Percentiles rank a stretch among this genome's conserved stretches.
Conservation (phyloP, 2,888 invertebrate species). For the Agrochola macilenta region DNA sequence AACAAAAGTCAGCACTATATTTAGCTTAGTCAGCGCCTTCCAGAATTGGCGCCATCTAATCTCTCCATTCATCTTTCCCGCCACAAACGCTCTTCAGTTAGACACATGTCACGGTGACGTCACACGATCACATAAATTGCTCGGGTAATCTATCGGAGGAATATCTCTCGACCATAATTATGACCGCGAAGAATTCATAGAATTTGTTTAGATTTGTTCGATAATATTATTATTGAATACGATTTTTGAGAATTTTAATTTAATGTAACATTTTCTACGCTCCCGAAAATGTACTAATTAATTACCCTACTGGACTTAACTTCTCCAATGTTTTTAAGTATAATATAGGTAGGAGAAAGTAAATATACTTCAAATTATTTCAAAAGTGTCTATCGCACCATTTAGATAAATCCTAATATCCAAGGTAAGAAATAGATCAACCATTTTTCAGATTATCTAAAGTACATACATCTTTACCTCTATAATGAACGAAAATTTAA, state of each 20-base stretch:
- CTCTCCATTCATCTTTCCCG: slow-evolving; percentile 44
- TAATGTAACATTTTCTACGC: not conserved
- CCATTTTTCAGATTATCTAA: no score
- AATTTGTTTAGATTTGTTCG: not conserved
- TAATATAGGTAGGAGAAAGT: no score
- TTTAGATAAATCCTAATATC: not conserved
- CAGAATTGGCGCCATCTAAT: slow-evolving; percentile 40
- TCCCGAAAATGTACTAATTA: not conserved
- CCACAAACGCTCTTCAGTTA: slow-evolving; percentile 40
- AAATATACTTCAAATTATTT: not conserved
- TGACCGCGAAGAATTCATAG: not conserved
- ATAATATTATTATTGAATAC: not conserved
- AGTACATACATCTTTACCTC: no score
- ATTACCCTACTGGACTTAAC: not conserved
- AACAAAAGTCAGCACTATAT: slow-evolving; percentile 23
- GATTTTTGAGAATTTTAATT: not conserved
- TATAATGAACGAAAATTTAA: no score
- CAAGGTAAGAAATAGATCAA: not conserved
- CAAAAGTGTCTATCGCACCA: not conserved
- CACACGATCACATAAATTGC: slow-evolving; percentile 34
- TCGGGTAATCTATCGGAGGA: slow-evolving; percentile 16
- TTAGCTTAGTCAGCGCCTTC: slow-evolving; percentile 30
- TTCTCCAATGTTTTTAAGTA: not conserved
- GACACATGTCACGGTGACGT: slow-evolving; percentile 50
- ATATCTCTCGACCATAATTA: slow-evolving; percentile 5